Base-by-base conservation (phyloP, 2,888 invertebrate genomes). In the Sturmia bella region DNA sequence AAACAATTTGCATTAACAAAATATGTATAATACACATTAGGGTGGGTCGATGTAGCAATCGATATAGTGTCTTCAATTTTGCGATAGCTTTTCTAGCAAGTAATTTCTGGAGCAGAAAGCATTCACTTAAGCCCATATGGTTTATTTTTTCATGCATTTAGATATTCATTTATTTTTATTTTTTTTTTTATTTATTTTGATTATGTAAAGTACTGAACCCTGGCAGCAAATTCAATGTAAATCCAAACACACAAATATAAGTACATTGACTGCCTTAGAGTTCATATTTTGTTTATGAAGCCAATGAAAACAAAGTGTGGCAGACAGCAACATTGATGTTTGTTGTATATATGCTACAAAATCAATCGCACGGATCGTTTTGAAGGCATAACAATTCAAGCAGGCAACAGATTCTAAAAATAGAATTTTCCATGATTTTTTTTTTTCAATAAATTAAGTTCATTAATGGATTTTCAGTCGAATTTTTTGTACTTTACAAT, bases 191-290 rank as follows among this genome's bases (percentile, higher is more conserved):
- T 32, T 43, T n/a, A n/a, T 69, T 64, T 70, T 63, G 11, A 70
- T n/a, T 59, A 32, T 54, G 54, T 45, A 57, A 70, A 70, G 63
- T 77, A 81, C 68, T 81, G 77, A 77, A 77, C 81, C 69, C 77
- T 57, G 50, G 43, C 61, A 54, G 17, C 32, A 64, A 64, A 13
- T 15, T 54, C 54, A 64, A 21, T 74, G 80, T 12, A 48, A 32
- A 7, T 32, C 15, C 3, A 37, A 32, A 12, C 15, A 54, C 24
- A 50, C 7, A 68, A 21, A 84, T 83, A 27, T 0, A 6, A 54
- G 15, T 15, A 32, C 15, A 32, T 27, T 39, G 6, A 13, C 15
- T 12, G 39, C 27, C 15, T 24, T 27, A 17, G 6, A n/a, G 4
- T 15, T 21, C 15, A 12, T 4, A 13, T 13, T 13, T 13, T 43